phyloP scores from a whole-genome alignment of 2,888 invertebrate genomes.

The Heteromurus nitidus region DNA sequence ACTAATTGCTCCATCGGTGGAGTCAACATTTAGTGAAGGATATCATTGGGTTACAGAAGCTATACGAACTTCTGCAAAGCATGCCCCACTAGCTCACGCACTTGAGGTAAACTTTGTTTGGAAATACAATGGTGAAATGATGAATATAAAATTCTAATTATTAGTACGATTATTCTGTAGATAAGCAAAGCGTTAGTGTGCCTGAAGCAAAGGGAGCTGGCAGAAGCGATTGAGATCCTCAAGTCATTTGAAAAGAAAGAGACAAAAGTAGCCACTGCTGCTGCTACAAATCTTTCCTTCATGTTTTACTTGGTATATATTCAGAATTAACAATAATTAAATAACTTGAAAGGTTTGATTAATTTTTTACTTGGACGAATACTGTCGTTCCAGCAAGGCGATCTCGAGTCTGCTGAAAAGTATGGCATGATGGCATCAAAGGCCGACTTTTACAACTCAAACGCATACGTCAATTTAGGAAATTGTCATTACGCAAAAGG shows the following conservation, averaged over 20 bases:
- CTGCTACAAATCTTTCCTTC: slow-evolving; percentile 90
- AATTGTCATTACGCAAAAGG: slow-evolving; percentile 85
- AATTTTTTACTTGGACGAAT: slow-evolving; percentile 44
- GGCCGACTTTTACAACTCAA: slow-evolving; percentile 86
- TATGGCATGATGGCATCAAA: slow-evolving; percentile 85
- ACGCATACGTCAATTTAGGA: slow-evolving; percentile 90
- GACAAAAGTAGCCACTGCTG: slow-evolving; percentile 87
- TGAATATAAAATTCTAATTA: no score
- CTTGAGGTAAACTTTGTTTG: slow-evolving; percentile 80
- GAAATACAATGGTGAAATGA: no score
- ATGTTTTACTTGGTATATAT: slow-evolving; percentile 84
- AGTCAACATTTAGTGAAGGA: slow-evolving; percentile 78
- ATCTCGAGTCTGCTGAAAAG: slow-evolving; percentile 85
- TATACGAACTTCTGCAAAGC: slow-evolving; percentile 89
- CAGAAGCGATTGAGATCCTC: slow-evolving; percentile 87
- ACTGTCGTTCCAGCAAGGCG: slow-evolving; percentile 81
- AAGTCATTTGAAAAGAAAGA: slow-evolving; percentile 91
- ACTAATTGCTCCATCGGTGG: slow-evolving; percentile 90
- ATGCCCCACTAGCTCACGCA: slow-evolving; percentile 87
- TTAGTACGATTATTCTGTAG: slow-evolving; percentile 50
- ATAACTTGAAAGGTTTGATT: background rate
- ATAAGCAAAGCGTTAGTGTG: slow-evolving; percentile 92
- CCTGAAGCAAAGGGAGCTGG: slow-evolving; percentile 87
- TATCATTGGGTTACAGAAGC: slow-evolving; percentile 94
- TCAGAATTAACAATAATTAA: slow-evolving; percentile 18